These are phyloP conservation scores for Euura saliciscinereae DNA, from an alignment of 1,140 invertebrate genomes.

Conservation along the genomic window DNA sequence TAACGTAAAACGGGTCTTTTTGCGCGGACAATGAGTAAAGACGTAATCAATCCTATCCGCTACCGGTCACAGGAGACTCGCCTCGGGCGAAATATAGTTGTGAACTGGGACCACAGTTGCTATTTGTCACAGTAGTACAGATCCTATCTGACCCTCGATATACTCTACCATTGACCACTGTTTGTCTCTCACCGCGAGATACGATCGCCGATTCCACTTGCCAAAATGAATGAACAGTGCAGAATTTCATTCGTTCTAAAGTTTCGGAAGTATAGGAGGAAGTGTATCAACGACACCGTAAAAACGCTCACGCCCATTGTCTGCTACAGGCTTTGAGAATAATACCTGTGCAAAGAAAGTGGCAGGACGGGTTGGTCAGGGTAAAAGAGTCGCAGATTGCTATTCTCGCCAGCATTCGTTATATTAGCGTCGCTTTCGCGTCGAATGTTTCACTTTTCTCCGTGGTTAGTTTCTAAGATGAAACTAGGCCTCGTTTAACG, in stretches of 20 bases:
- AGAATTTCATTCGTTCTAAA: too few species aligned
- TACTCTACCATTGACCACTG: background rate
- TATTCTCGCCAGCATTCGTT: conserved; percentile 24
- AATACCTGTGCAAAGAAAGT: background rate
- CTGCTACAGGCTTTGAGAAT: too few species aligned
- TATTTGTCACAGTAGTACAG: background rate
- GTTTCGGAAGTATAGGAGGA: too few species aligned
- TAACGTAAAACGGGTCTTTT: conserved; percentile 1
- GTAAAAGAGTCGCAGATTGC: background rate
- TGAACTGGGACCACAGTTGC: background rate
- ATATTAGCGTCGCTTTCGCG: conserved; percentile 53
- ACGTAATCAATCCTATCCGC: background rate
- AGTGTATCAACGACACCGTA: too few species aligned
- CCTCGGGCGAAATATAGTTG: background rate
- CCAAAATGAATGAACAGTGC: too few species aligned
- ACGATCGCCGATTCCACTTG: too few species aligned
- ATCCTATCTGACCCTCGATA: background rate
- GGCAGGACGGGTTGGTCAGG: background rate
- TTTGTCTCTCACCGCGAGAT: background rate
- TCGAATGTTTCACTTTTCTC: conserved; percentile 42
- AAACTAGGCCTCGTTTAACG: conserved; percentile 30
- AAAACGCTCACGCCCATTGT: too few species aligned
- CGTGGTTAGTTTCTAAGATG: conserved; percentile 31
- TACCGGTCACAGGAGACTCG: background rate
- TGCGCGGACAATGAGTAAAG: background rate